A percentile compares a stretch with the other conserved stretches of the same genome.
Conservation (phyloP, 2,113 vertebrate species). For the Poeciliopsis prolifica region DNA sequence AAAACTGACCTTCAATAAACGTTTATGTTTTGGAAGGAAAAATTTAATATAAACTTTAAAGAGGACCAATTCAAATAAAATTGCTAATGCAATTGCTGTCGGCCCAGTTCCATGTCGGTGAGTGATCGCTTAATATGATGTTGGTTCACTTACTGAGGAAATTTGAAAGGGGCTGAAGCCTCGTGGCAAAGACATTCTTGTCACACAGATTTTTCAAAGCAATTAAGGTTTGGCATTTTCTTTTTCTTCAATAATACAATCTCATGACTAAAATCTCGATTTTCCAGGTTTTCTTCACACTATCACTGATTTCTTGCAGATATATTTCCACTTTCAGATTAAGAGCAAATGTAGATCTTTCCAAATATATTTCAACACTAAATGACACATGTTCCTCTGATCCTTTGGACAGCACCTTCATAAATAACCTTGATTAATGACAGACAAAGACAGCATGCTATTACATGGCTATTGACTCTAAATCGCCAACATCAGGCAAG, state of each 20-base stretch:
- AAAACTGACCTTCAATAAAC: constrained; percentile 58
- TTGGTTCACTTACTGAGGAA: constrained; percentile 6
- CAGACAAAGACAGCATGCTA: constrained; percentile 62
- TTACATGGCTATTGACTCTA: constrained; percentile 71
- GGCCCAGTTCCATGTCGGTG: constrained; percentile 8
- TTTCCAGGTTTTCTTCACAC: not conserved
- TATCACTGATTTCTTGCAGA: not conserved
- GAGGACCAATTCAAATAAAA: constrained; percentile 46
- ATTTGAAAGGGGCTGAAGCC: not conserved
- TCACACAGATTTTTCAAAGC: not conserved
- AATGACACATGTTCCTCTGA: constrained; percentile 65
- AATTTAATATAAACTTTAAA: constrained; percentile 47
- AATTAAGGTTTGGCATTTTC: not conserved
- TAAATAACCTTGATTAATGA: constrained; percentile 71
- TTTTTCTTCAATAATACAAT: constrained; percentile 4
- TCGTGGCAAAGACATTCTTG: not conserved
- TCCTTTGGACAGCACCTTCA: constrained; percentile 33
- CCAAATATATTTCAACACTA: constrained; percentile 41
- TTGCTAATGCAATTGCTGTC: constrained; percentile 42
- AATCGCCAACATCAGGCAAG: constrained; percentile 69
- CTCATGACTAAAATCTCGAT: not conserved
- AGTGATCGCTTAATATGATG: constrained; percentile 15
- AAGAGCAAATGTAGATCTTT: constrained; percentile 24
- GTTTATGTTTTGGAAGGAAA: constrained; percentile 40
- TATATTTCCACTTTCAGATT: constrained; percentile 8